Base-by-base conservation (phyloP, 2,888 invertebrate genomes). In the Cryptocephalus primarius region DNA sequence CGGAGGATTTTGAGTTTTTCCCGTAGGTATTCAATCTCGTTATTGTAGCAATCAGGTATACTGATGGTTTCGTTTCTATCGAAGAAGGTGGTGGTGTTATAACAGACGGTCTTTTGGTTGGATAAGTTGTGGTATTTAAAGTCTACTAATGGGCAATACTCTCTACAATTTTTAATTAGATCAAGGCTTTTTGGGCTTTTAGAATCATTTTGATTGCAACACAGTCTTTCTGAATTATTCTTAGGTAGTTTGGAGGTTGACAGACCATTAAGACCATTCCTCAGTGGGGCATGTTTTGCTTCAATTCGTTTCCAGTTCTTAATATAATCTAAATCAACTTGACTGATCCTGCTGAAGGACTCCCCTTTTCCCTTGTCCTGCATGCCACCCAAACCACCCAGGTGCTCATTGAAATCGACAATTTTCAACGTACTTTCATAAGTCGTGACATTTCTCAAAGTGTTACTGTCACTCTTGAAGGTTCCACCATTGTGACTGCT, bases 21-120 rank as follows among this genome's bases (percentile, higher is more conserved):
- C 38, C 65, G 57, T 34, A 70, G 56, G 39, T 60, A 52, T 44
- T 66, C 64, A 34, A 69, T 58, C 52, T 70, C 69, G 44, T 56
- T 58, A 44, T 54, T 47, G 47, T 69, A 69, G 10, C 59, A 53
- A 33, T 66, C 64, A 32, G 59, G 59, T 12, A 67, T 49, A 52
- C 56, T 56, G 9, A 51, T 43, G 1, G 61, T 48, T 48, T 69
- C 64, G 12, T 56, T 52, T 38, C 54, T 56, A 58, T 68, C 62
- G 51, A 69, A 69, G 55, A 64, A 68, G 1, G 68, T 68, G 42
- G 60, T 57, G 3, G 69, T 69, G 46, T 66, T 62, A 46, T 57
- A 65, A 50, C 59, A 60, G 22, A 60, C 32, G 10, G 54, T 49
- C 32, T 46, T 55, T 11, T 42, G 45, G 39, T 55, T 51, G 9